Percentiles rank a stretch among this genome's conserved stretches.
phyloP scores from a whole-genome alignment of 2,797 vertebrate species.

The Alfaro cultratus region DNA sequence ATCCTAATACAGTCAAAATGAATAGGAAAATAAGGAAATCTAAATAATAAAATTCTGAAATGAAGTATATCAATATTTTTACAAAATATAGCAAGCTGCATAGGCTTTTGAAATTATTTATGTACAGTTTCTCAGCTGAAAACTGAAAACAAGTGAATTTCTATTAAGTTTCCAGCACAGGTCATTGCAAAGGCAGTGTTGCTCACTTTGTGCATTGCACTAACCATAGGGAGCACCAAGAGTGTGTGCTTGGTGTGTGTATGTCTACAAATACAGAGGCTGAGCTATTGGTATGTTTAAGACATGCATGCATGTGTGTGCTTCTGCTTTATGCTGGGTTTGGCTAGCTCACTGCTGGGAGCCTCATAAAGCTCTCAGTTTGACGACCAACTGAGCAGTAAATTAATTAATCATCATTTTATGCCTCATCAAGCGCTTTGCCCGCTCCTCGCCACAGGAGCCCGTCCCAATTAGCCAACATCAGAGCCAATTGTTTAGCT shows the following conservation, averaged over 20 bases:
- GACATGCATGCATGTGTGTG: not conserved
- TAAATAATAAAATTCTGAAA: not conserved
- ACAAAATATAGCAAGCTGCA: not conserved
- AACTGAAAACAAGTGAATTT: slow-evolving; percentile 9
- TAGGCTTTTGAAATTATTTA: not conserved
- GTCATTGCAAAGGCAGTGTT: slow-evolving; percentile 67
- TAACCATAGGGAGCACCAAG: slow-evolving; percentile 46
- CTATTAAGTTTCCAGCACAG: slow-evolving; percentile 55
- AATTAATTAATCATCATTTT: slow-evolving; percentile 99
- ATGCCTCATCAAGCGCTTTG: slow-evolving; percentile 99
- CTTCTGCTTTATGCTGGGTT: slow-evolving; percentile 33
- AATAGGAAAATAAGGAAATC: not conserved
- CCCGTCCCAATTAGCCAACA: slow-evolving; percentile 90
- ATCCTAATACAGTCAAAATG: not conserved
- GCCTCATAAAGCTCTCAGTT: slow-evolving; percentile 96
- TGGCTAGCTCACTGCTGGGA: slow-evolving; percentile 89
- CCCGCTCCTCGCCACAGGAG: slow-evolving; percentile 88
- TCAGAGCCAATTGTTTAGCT: slow-evolving; percentile 93
- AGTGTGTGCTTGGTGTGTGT: slow-evolving; percentile 10
- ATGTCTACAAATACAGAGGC: slow-evolving; percentile 6
- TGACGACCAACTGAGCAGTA: slow-evolving; percentile 98
- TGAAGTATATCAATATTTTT: not conserved
- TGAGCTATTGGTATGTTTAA: slow-evolving; percentile 30
- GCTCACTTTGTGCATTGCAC: slow-evolving; percentile 32
- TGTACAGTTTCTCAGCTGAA: not conserved